Evolutionary conservation across 2,113 vertebrate genomes (phyloP), one percentile per base, ranked within the genome.

Genomic region (Apistogramma diplotaenia): DNA sequence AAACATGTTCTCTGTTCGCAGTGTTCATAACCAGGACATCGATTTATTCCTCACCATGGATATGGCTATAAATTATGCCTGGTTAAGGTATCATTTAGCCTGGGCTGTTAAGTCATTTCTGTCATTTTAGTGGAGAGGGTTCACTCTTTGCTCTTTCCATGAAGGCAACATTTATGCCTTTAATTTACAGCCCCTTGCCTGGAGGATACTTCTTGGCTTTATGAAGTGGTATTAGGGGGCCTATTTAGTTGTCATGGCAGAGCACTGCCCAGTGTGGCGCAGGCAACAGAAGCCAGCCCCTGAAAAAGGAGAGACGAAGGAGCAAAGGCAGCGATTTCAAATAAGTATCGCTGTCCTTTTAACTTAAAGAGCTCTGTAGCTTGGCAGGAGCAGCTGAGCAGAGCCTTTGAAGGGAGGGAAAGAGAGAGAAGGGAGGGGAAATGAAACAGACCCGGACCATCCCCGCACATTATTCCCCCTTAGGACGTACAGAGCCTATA

Each of bases 201-300:
- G 89, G 92, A 94, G 94, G 93, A 94, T 92, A 94, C 92, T 93
- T 88, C 92, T 93, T 81, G 76, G 89, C 91, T 93, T 92, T 94
- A 94, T 95, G 91, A 95, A 95, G 94, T 94, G 94, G 92, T 93
- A 95, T 94, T 94, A 94, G 89, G 93, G 94, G 94, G 91, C 89
- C 92, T 95, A 94, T 94, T 94, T 95, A 94, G 93, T 94, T 94
- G 93, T 95, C 94, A 94, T 94, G 87, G 93, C 91, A 90, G 90
- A 93, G 93, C 91, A 91, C 90, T 85, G 84, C 91, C 88, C 91
- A 87, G 91, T 90, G 91, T 93, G 91, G 92, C 55, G 92, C 87
- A 91, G 92, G 94, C 91, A 90, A 89, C 85, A 92, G 86, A 93
- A 92, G 91, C 90, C 89, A 91, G 89, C 72, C 18, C 76, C 80